Evolutionary conservation across 1,140 invertebrate species (phyloP).

Genomic region (Megalonaias nervosa): DNA sequence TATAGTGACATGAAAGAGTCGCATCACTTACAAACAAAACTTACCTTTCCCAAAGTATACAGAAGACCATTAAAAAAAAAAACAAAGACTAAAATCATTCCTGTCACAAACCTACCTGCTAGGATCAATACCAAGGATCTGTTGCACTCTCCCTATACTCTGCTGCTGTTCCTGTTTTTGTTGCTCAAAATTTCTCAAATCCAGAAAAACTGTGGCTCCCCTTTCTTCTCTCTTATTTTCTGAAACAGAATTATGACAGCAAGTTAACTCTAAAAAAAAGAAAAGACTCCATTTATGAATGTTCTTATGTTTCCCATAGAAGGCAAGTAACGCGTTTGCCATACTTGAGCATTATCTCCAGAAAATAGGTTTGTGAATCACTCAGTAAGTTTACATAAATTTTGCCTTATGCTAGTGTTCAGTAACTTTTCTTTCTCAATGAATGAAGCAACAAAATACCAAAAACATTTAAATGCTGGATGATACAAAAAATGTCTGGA

Average conservation of each 20-base stretch:
- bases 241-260: neutral
- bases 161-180: conserved; percentile 54
- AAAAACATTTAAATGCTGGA: no score
- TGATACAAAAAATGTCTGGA: no score
- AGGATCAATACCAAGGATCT: conserved; percentile 52
- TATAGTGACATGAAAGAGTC: no score
- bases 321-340: no score
- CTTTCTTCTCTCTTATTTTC: conserved; percentile 23
- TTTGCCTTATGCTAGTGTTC: no score
- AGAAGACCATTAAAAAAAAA: neutral
- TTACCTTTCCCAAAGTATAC: no score
- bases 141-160: conserved; percentile 55
- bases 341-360: no score
- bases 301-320: conserved; percentile 5
- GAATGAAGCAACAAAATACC: no score
- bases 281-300: neutral
- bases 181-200: conserved; percentile 63
- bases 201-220: conserved; percentile 63
- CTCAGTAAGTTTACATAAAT: no score
- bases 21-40: no score
- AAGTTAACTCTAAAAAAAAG: neutral
- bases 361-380: no score
- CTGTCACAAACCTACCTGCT: conserved; percentile 4
- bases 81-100: neutral
- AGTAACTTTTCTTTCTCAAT: no score